phyloP scores from a whole-genome alignment of 2,797 vertebrate species.

The Oryzias sinensis region DNA sequence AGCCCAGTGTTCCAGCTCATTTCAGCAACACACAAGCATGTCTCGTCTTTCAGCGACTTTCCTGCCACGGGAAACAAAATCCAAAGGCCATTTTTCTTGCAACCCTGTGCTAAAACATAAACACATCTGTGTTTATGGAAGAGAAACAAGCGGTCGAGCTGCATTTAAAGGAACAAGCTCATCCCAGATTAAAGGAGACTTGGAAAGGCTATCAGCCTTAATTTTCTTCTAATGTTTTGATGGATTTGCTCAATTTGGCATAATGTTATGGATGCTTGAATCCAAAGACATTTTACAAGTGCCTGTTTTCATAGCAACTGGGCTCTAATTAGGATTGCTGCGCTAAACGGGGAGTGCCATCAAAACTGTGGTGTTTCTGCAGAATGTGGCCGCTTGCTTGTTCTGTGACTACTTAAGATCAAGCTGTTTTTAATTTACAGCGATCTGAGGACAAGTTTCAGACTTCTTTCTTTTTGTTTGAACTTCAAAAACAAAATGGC shows the following conservation, averaged over 20 bases:
- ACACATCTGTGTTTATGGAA: conserved; percentile 21
- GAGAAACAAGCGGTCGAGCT: conserved; percentile 3
- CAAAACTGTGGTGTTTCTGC: not conserved
- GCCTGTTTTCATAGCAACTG: conserved; percentile 8
- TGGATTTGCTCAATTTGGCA: conserved; percentile 18
- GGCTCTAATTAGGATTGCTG: not conserved
- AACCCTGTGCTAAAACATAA: conserved; percentile 36
- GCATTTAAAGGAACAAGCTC: conserved; percentile 32
- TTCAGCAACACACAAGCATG: conserved; percentile 51
- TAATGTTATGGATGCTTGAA: conserved; percentile 12
- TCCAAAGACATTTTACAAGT: conserved; percentile 9
- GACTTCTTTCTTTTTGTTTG: no score
- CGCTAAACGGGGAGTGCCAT: not conserved
- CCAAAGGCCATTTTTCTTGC: conserved; percentile 50
- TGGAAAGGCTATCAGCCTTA: conserved; percentile 23
- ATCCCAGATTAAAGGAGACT: conserved; percentile 30
- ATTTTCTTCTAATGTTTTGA: conserved; percentile 24
- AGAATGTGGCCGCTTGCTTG: not conserved
- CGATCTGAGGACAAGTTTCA: no score
- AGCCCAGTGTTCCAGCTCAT: conserved; percentile 53
- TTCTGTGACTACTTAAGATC: not conserved
- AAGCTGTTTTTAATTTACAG: not conserved
- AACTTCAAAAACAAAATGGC: no score
- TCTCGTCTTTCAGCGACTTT: conserved; percentile 44
- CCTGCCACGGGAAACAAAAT: conserved; percentile 44